Evolutionary conservation across 2,113 vertebrate species (phyloP).

Genomic region (Campylomormyrus numenius): DNA sequence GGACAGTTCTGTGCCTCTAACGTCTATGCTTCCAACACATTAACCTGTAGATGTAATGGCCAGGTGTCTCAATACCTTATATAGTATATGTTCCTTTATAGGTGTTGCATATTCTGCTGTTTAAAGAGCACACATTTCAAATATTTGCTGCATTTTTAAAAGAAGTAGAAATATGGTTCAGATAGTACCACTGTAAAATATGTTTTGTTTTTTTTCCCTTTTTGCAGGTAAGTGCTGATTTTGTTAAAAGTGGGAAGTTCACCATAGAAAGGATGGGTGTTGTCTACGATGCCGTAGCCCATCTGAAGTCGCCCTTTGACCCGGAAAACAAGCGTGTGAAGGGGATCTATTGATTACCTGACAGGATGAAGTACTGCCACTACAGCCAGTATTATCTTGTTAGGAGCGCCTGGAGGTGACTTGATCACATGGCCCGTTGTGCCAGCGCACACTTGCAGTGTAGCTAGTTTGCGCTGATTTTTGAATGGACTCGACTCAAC

Average conservation of each 20-base stretch:
- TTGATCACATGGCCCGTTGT: background rate
- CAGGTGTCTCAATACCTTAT: background rate
- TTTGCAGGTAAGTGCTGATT: conserved; percentile 74
- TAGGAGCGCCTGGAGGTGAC: background rate
- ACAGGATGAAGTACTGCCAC: background rate
- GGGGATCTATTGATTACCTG: conserved; percentile 68
- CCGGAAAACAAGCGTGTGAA: conserved; percentile 83
- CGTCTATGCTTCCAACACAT: background rate
- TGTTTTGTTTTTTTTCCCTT: background rate
- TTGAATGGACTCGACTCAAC: background rate
- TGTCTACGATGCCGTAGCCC: conserved; percentile 68
- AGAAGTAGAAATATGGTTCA: background rate
- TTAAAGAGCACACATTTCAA: background rate
- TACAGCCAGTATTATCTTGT: background rate
- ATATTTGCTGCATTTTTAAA: background rate
- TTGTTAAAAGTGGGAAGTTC: conserved; percentile 76
- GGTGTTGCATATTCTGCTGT: background rate
- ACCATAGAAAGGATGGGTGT: conserved; percentile 84
- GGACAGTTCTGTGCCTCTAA: background rate
- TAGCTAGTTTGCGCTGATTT: background rate
- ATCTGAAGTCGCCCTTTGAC: conserved; percentile 85
- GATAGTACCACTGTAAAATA: background rate
- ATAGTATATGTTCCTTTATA: background rate
- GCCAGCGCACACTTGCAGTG: background rate
- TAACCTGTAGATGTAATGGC: background rate